These are phyloP conservation scores for Bombus cullumanus DNA, from an alignment of 1,140 invertebrate species.

Conservation along the genomic window DNA sequence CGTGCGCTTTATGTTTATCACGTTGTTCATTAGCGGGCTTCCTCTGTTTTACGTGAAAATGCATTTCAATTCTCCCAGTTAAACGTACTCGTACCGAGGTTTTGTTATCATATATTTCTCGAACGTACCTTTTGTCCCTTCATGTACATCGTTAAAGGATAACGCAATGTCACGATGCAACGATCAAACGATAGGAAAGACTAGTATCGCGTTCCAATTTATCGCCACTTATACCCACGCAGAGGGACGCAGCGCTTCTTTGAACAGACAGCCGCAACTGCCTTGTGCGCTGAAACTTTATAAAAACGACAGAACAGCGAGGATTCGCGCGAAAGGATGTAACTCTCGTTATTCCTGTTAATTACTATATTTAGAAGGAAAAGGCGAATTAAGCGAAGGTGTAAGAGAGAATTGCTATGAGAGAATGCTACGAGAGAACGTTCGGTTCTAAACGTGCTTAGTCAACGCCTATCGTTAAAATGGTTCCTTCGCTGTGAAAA, in stretches of 20 bases:
- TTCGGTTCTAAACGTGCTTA: neutral
- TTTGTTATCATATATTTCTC: slow-evolving; percentile 12
- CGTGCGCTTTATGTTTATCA: slow-evolving; percentile 50
- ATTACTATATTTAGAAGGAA: too few species aligned
- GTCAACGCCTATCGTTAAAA: neutral
- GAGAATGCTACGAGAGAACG: neutral
- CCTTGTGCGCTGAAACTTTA: too few species aligned
- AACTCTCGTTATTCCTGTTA: too few species aligned
- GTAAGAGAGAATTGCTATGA: neutral
- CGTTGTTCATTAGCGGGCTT: slow-evolving; percentile 56
- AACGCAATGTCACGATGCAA: too few species aligned
- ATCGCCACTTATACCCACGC: too few species aligned
- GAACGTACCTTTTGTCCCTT: neutral
- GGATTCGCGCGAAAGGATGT: too few species aligned
- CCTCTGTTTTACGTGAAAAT: slow-evolving; percentile 41
- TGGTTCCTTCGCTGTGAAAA: neutral
- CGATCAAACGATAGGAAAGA: too few species aligned
- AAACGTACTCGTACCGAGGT: slow-evolving; percentile 21
- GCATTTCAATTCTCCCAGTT: neutral
- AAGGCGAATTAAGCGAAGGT: neutral
- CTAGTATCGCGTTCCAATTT: too few species aligned
- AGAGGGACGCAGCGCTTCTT: too few species aligned
- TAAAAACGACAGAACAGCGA: too few species aligned
- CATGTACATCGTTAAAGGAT: too few species aligned
- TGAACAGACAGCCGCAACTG: too few species aligned